Conservation (phyloP, 2,113 vertebrate species). For the Heliornis fulica region DNA sequence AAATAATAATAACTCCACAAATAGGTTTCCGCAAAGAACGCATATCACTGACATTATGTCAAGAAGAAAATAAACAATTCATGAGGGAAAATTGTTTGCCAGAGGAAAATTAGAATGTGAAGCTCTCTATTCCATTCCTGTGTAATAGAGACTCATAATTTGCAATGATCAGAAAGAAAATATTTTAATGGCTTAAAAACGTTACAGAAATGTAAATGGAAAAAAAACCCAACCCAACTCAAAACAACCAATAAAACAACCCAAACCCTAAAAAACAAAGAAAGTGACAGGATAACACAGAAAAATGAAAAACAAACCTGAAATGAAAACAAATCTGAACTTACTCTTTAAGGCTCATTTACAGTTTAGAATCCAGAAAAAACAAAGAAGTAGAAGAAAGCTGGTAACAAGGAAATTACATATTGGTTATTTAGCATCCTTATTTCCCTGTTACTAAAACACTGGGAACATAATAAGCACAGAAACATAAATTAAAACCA, state of each 20-base stretch:
- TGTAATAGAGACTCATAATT: not conserved
- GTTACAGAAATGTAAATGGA: not conserved
- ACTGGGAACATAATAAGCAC: not conserved
- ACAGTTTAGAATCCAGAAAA: not conserved
- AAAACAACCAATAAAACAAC: not conserved
- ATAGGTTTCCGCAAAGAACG: not conserved
- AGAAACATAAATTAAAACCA: not conserved
- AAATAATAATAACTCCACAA: not conserved
- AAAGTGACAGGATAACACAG: not conserved
- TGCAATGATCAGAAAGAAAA: not conserved
- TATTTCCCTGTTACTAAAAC: not conserved
- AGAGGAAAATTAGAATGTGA: not conserved
- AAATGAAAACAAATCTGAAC: not conserved
- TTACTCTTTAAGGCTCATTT: not conserved
- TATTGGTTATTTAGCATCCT: not conserved
- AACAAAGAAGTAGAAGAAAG: not conserved
- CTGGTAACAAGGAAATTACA: not conserved
- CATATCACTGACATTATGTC: not conserved
- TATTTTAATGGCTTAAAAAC: not conserved
- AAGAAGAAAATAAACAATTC: conserved; percentile 34
- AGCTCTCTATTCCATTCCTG: not conserved
- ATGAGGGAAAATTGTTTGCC: not conserved
- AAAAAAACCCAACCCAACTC: not conserved
- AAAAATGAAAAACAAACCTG: not conserved
- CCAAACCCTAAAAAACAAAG: not conserved